Conservation (phyloP, 2,888 invertebrate genomes). For the Candidula unifasciata region DNA sequence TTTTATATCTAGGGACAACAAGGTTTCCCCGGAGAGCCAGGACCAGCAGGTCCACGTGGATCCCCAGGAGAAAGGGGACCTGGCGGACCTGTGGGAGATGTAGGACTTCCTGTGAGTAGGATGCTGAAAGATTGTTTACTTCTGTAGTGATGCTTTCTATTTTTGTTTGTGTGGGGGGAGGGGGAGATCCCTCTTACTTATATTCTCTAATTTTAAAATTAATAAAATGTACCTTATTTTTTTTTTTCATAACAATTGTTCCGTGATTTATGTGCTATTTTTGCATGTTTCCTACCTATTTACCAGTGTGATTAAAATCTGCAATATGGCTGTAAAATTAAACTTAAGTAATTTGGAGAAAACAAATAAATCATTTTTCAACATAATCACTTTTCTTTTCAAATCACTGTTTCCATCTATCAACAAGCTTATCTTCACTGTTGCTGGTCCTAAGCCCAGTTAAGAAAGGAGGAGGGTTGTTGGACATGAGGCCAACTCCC, state of each 20-base stretch:
- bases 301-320: no score
- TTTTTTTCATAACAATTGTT: background rate
- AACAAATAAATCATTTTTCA: no score
- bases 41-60: constrained; percentile 79
- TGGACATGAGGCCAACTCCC: no score
- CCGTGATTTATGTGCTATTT: background rate
- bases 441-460: no score
- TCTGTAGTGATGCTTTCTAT: background rate
- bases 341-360: no score
- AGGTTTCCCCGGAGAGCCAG: constrained; percentile 63
- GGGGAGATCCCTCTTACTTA: background rate
- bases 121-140: background rate
- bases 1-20: constrained; percentile 60
- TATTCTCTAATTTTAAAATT: background rate
- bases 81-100: constrained; percentile 59
- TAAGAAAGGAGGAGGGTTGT: no score
- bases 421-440: no score
- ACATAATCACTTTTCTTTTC: no score
- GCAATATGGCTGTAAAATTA: no score
- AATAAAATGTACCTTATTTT: background rate
- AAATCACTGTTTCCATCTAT: no score
- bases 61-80: constrained; percentile 67
- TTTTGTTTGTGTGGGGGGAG: background rate
- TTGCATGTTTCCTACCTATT: background rate
- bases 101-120: constrained; percentile 61